Evolutionary conservation across 92 coral and sea anemone species (phyloP), one percentile per base, ranked within the genome.

Genomic region (Porites cylindrica): DNA sequence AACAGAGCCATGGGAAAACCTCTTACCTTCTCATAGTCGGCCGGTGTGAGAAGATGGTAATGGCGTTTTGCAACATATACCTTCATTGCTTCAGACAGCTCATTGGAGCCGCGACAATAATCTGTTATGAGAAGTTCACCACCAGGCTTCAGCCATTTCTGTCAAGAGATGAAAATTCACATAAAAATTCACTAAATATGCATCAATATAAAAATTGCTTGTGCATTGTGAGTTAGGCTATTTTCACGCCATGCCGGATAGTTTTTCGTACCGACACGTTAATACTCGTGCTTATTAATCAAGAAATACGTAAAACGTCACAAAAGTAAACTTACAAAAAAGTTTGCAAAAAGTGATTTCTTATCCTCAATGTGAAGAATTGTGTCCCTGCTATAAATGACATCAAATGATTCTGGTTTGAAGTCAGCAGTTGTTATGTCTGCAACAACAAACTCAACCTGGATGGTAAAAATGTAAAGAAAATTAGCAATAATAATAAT

Each of bases 91-190:
- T 93, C 96, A 13, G 96, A 91, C 21, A 86, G 92, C 62, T 93
- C 94, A 19, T 88, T 81, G 10, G 94, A 47, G 23, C 96, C 92
- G 71, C 95, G 86, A 76, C 96, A 91, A 75, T 97, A 97, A 88
- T 97, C 99, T 26, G 98, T 88, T 60, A 97, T 95, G 56, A 97
- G 90, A 72, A 97, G 93, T 76, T 93, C 92, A 1, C 99, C 99
- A n/a, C 95, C 99, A 51, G 99, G 99, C 72, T 95, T 97, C 17
- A 97, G 85, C 99, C 99, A 97, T 95, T 95, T 97, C 99, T 97
- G 61, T 52, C 56, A 54, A 53, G 66, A 60, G 51, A 60, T 68
- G 14, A n/a, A 81, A 11, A 18, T 0, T 14, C 16, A 4, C 43
- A 50, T 17, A 53, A 32, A 16, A 21, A 38, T 5, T 38, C 47